phyloP scores from a whole-genome alignment of 2,888 invertebrate genomes.

The Balanococcus diminutus region DNA sequence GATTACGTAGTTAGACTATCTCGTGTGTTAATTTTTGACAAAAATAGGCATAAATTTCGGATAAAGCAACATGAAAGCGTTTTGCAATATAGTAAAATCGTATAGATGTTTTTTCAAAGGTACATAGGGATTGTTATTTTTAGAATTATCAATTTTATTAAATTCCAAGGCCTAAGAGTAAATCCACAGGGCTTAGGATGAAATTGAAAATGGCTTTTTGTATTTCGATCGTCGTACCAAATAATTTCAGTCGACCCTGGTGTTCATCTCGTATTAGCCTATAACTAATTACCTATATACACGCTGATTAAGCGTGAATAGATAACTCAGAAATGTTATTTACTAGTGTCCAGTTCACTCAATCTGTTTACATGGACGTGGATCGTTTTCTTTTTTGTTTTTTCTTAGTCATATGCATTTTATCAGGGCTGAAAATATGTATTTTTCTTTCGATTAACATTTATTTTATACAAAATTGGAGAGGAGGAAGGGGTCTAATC shows the following conservation, averaged over 20 bases:
- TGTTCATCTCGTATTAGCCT: not conserved
- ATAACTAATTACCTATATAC: no score
- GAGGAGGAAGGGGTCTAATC: no score
- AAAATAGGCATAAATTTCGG: not conserved
- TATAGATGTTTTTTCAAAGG: not conserved
- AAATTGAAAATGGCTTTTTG: not conserved
- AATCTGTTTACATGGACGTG: no score
- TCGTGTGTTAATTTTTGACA: not conserved
- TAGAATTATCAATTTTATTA: not conserved
- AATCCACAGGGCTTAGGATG: not conserved
- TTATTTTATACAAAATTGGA: no score
- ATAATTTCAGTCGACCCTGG: not conserved
- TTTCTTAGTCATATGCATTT: no score
- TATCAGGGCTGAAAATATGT: no score
- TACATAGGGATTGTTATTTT: not conserved
- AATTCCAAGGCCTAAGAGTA: not conserved
- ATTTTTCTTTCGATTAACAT: no score
- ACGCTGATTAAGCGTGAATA: not conserved
- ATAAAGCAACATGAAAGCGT: not conserved
- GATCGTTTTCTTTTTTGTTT: no score
- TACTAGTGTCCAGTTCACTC: no score
- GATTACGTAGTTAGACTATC: not conserved
- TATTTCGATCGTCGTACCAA: not conserved
- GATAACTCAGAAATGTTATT: no score
- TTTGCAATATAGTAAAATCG: not conserved